These are phyloP conservation scores for Synanceia verrucosa DNA, from an alignment of 2,797 vertebrate species.

Conservation along the genomic window DNA sequence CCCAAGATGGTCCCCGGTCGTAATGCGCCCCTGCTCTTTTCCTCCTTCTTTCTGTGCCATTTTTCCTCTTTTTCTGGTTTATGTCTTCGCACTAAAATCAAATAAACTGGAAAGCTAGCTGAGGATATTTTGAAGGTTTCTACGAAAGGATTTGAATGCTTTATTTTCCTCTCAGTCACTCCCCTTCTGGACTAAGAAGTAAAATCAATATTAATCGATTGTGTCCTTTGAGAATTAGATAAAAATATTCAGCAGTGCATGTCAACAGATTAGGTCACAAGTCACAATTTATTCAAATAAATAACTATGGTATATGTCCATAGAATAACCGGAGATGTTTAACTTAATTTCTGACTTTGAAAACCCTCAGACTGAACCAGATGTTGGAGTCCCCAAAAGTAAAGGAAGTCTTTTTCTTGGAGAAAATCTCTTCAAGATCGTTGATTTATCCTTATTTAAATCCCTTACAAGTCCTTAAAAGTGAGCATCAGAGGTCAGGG, in stretches of 20 bases:
- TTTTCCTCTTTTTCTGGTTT: neutral
- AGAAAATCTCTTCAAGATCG: neutral
- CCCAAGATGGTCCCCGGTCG: slow-evolving; percentile 55
- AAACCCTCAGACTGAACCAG: slow-evolving; percentile 5
- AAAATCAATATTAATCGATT: neutral
- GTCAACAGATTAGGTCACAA: slow-evolving; percentile 2
- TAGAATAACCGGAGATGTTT: neutral
- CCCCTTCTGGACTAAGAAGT: neutral
- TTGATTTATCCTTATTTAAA: neutral
- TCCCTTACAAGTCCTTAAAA: slow-evolving; percentile 20
- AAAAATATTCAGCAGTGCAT: slow-evolving; percentile 8
- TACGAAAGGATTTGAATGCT: neutral
- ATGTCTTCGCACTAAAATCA: neutral
- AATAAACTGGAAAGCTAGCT: neutral
- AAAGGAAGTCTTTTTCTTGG: neutral
- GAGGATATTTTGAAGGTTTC: neutral
- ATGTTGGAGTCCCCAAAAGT: slow-evolving; percentile 1
- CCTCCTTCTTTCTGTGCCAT: slow-evolving; percentile 73
- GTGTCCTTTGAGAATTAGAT: neutral
- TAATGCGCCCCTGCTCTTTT: slow-evolving; percentile 47
- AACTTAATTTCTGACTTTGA: neutral
- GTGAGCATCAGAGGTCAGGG: slow-evolving; percentile 51
- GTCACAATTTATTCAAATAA: neutral
- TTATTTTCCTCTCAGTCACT: neutral
- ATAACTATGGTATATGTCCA: neutral